Evolutionary conservation across 2,888 invertebrate genomes (phyloP).

Genomic region (Aelia acuminata): DNA sequence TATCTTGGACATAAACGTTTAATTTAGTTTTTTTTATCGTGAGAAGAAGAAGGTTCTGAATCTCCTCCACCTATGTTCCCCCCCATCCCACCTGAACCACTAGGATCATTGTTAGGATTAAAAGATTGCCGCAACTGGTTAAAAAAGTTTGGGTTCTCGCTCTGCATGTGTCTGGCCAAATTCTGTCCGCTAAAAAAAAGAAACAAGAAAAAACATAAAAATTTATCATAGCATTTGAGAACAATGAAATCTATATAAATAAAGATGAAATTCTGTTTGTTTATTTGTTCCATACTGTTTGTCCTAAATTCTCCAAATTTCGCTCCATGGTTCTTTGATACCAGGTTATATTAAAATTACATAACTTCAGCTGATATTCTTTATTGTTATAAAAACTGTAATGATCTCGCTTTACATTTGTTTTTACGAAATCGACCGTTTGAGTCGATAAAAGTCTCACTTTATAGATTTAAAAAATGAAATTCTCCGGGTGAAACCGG

Average conservation of each 20-base stretch:
- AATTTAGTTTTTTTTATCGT: conserved; percentile 26
- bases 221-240: neutral
- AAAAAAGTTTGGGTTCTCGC: conserved; percentile 59
- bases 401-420: too few species aligned
- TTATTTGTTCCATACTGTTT: too few species aligned
- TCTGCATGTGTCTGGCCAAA: conserved; percentile 61
- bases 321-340: too few species aligned
- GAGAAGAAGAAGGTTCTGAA: conserved; percentile 13
- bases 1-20: conserved; percentile 7
- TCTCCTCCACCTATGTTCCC: conserved; percentile 2
- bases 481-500: too few species aligned
- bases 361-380: too few species aligned
- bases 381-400: too few species aligned
- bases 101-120: conserved; percentile 36
- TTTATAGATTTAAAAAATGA: too few species aligned
- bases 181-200: conserved; percentile 62
- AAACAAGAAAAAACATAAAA: conserved; percentile 36
- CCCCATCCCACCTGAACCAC: conserved; percentile 3
- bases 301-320: too few species aligned
- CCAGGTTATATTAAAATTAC: too few species aligned
- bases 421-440: too few species aligned
- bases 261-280: too few species aligned
- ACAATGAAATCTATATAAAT: neutral
- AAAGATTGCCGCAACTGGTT: conserved; percentile 53
- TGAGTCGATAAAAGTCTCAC: too few species aligned